These are phyloP conservation scores for Eucidaris tribuloides DNA, from an alignment of 35 echinoderm and acorn worm genomes.

Conservation along the genomic window DNA sequence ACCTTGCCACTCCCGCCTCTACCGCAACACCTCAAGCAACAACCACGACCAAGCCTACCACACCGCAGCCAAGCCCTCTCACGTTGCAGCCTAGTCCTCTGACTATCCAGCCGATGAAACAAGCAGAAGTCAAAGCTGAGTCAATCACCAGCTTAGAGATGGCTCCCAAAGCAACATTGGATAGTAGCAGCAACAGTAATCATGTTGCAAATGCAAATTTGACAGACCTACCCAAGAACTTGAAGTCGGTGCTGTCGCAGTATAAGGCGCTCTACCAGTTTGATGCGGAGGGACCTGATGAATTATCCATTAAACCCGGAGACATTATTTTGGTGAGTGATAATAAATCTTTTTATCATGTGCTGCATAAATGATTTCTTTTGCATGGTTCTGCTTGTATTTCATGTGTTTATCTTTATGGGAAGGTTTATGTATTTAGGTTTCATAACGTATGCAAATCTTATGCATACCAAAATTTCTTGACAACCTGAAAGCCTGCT, in stretches of 20 bases:
- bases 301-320: constrained; percentile 86
- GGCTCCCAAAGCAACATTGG: background rate
- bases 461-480: no score
- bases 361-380: no score
- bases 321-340: constrained; percentile 91
- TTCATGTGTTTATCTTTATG: no score
- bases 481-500: no score
- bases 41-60: background rate
- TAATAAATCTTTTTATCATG: no score
- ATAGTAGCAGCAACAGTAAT: background rate
- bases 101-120: background rate
- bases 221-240: background rate
- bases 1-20: background rate
- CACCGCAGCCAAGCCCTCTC: background rate
- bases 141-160: background rate
- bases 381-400: no score
- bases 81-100: constrained; percentile 14
- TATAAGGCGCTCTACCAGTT: constrained; percentile 87
- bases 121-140: background rate
- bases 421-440: no score
- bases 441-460: no score
- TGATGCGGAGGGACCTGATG: constrained; percentile 66
- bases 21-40: constrained; percentile 11
- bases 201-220: background rate
- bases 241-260: constrained; percentile 28